Evolutionary conservation across 2,888 invertebrate genomes (phyloP).

Genomic region (Tetanocera ferruginea): DNA sequence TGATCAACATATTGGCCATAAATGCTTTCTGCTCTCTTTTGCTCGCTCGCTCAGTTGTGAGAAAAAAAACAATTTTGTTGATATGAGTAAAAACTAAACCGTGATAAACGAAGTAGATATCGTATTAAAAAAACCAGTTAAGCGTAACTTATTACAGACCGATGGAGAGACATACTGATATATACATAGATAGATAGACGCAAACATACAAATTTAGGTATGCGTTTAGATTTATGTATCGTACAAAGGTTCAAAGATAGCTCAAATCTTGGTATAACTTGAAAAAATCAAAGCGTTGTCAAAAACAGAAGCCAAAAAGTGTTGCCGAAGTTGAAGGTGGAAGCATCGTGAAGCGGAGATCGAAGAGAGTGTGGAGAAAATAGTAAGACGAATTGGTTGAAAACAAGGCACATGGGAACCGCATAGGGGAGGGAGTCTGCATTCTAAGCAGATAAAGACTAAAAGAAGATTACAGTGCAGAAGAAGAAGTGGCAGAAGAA

Average conservation of each 20-base stretch:
- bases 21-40: no score
- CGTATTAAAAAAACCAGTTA: constrained; percentile 41
- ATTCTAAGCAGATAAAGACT: not conserved
- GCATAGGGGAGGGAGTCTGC: not conserved
- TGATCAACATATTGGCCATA: no score
- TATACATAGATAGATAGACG: not conserved
- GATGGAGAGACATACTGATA: not conserved
- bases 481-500: not conserved
- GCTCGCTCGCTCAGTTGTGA: no score
- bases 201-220: no score
- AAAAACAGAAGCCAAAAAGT: constrained; percentile 17
- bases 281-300: constrained; percentile 24
- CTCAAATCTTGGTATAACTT: not conserved
- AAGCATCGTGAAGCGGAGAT: not conserved
- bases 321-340: not conserved
- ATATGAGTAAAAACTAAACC: no score
- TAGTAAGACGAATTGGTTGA: not conserved
- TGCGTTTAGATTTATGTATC: no score
- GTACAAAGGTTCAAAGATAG: no score
- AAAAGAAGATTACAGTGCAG: constrained; percentile 6
- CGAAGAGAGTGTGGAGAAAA: not conserved
- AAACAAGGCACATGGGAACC: not conserved
- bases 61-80: no score
- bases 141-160: constrained; percentile 44
- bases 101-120: no score